phyloP scores from a whole-genome alignment of 2,797 vertebrate genomes.

The Manis crassicaudata region DNA sequence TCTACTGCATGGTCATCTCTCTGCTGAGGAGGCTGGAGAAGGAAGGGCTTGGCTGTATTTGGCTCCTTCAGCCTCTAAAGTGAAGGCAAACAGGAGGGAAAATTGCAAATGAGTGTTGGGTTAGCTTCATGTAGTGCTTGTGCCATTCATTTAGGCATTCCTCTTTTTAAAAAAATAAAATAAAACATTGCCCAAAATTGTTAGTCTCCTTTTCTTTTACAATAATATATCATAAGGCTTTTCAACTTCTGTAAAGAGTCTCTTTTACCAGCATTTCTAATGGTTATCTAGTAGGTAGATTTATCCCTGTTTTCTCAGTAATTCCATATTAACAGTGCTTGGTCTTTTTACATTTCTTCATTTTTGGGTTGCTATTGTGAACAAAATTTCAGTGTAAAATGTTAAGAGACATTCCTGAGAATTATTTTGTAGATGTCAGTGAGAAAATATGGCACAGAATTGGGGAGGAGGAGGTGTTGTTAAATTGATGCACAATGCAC shows the following conservation, averaged over 20 bases:
- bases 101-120: not conserved
- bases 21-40: not conserved
- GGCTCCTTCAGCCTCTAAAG: not conserved
- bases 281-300: not conserved
- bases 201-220: not conserved
- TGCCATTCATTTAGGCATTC: not conserved
- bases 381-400: not conserved
- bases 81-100: not conserved
- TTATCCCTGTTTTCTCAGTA: not conserved
- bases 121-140: not conserved
- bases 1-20: not conserved
- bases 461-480: fast-evolving
- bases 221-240: not conserved
- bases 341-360: not conserved
- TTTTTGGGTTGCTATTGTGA: not conserved
- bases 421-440: not conserved
- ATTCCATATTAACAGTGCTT: not conserved
- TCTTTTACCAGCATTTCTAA: not conserved
- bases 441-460: not conserved
- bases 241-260: not conserved
- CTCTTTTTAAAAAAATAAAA: not conserved
- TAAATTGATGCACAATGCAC: not conserved
- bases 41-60: not conserved
- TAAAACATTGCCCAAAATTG: not conserved
- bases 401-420: not conserved